These are phyloP conservation scores for Dipodomys stephensi DNA, from an alignment of 2,113 vertebrate genomes.

Conservation along the genomic window DNA sequence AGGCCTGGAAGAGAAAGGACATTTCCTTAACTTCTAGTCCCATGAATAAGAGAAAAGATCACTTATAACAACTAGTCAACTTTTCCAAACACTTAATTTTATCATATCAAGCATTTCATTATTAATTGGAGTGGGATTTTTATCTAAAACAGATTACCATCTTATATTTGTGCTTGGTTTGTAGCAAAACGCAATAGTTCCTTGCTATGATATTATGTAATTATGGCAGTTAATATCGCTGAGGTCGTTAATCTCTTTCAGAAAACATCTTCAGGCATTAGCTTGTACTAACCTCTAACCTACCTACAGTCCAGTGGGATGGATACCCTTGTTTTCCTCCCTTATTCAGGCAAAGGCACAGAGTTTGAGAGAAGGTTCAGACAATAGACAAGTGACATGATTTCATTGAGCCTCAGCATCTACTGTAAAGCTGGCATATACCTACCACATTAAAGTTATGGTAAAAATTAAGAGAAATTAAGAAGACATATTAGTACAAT, in stretches of 20 bases:
- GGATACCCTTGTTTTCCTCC: not conserved
- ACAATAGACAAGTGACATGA: not conserved
- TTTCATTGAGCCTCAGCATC: not conserved
- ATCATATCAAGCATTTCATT: not conserved
- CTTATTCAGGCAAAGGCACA: not conserved
- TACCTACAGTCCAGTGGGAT: not conserved
- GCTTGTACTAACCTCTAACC: accelerated
- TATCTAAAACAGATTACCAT: not conserved
- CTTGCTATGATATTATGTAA: not conserved
- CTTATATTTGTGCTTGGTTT: not conserved
- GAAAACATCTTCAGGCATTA: not conserved
- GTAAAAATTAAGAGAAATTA: not conserved
- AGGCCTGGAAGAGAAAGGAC: conserved; percentile 30
- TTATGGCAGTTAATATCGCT: not conserved
- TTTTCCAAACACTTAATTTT: not conserved
- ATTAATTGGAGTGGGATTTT: not conserved
- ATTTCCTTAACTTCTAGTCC: not conserved
- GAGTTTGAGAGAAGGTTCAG: not conserved
- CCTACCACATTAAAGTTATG: not conserved
- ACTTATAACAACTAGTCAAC: not conserved
- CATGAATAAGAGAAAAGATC: not conserved
- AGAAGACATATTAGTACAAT: not conserved
- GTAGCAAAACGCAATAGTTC: not conserved
- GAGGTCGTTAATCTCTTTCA: not conserved
- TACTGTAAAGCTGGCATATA: not conserved